Conservation (phyloP, 1,140 invertebrate species). For the Zaprionus camerounensis region DNA sequence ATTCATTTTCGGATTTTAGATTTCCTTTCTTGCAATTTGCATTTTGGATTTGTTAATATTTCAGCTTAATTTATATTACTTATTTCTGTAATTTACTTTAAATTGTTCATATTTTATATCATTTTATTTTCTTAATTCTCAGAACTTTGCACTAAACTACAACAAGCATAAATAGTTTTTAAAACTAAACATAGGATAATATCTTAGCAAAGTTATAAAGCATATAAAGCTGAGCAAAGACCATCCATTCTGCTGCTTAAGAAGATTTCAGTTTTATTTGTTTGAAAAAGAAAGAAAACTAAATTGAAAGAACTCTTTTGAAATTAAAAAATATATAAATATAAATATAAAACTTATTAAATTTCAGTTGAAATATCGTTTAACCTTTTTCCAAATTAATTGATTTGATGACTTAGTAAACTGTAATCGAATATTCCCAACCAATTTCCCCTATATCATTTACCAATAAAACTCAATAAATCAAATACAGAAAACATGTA, state of each 20-base stretch:
- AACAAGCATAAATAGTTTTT: not conserved
- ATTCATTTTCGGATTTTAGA: not conserved
- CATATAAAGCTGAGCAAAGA: not conserved
- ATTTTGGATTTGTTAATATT: too few species aligned
- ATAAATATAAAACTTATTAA: not conserved
- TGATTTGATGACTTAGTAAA: not conserved
- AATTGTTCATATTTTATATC: not conserved
- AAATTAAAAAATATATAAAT: not conserved
- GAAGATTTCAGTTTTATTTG: not conserved
- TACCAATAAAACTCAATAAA: slow-evolving; percentile 1
- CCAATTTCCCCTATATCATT: not conserved
- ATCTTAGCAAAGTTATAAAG: not conserved
- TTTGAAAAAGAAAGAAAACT: not conserved
- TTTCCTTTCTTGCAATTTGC: too few species aligned
- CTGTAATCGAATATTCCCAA: not conserved
- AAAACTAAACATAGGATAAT: not conserved
- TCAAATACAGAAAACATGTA: not conserved
- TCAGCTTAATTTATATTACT: too few species aligned
- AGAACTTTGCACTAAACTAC: not conserved
- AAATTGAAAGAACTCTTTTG: not conserved
- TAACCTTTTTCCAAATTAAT: not conserved
- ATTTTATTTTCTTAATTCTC: not conserved
- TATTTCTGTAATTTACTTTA: not conserved
- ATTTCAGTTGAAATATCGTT: not conserved
- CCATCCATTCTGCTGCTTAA: not conserved